Base-by-base conservation (phyloP, 1,140 invertebrate genomes). In the Ruditapes philippinarum region DNA sequence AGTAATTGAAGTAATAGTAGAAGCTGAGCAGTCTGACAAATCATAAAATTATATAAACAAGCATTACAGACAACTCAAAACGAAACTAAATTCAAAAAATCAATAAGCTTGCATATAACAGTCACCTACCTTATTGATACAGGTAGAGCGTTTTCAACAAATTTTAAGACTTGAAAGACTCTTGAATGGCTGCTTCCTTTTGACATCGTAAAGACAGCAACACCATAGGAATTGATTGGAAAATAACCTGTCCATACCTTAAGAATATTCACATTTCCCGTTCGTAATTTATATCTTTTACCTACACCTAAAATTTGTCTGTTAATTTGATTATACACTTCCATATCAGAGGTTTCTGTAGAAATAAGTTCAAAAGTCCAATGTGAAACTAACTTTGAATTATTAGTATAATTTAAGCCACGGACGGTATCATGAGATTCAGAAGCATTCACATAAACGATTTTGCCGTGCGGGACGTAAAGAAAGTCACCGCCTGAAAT, bases 401-500 rank as follows among this genome's bases (percentile, higher is more conserved):
- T 11, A 9, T 7, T 3, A 28, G 7, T n/a, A 5, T 19, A 62
- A 28, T 5, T n/a, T 11, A 62, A 1, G 2, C 7, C 14, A 19
- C 4, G 4, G 0, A n/a, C 84, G 12, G 84, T 70, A 45, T 86
- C 84, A 4, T 19, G 11, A 5, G 84, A 86, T 7, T 31, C 19
- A 17, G 9, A 42, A 19, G 42, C 84, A 68, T 86, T 49, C 1
- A 86, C 65, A 42, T 42, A 42, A 0, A 51, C 17, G 12, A 17
- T 28, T 7, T 28, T 25, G 4, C 84, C 84, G 36, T 62, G 14
- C 28, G 70, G 70, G 19, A 78, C 54, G 42, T 73, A 49, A 0
- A 76, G 1, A 78, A 54, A 78, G 31, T 86, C 84, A 0, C 70
- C 70, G 49, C 84, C 84, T 4, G 12, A 25, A n/a, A 86, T 86